Base-by-base conservation (phyloP, 2,888 invertebrate species). In the Drosophila quinaria region DNA sequence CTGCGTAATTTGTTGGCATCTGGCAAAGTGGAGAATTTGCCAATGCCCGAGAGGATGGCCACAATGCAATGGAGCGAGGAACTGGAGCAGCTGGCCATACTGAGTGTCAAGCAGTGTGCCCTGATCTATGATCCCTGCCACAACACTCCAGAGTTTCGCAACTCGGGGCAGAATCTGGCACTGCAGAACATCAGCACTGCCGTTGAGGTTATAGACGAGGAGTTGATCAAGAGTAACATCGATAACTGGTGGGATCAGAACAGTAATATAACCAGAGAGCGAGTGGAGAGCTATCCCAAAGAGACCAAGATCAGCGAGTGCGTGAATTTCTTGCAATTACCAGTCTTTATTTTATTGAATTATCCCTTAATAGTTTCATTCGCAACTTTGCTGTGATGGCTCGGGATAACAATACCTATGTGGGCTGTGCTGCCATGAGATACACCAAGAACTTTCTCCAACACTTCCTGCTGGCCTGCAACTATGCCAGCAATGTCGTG, bases 301-400 rank as follows among this genome's bases (percentile, higher is more conserved):
- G 80, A 77, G 4, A 13, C 11, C 0, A 79, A 78, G 13, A 19
- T 31, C 5, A 60, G 13, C 44, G 54, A 88, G 88, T 84, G 51
- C 11, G 85, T 80, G 13, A 25, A 35, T 25, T 19, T 6, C 8
- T 10, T 17, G 13, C 2, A 4, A 13, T 2, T 47, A 15, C 25
- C 1, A 1, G 2, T 22, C 17, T 8, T 29, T 0, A 2, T 2
- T 13, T 1, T 15, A 2, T 33, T 1, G n/a, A 10, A 11, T 6
- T 11, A 17, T 44, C 6, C 19, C 3, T 4, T n/a, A 0, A 4
- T 15, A 85, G 82, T 9, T 42, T 13, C 5, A 33, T 89, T 8
- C 78, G 85, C 5, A 70, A 89, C 61, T 86, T 86, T 59, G 89
- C 82, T 5, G 66, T 89, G 2, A 78, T 89, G 70, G 86, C 86